Conservation (phyloP, 2,113 vertebrate genomes). For the Micromys minutus region DNA sequence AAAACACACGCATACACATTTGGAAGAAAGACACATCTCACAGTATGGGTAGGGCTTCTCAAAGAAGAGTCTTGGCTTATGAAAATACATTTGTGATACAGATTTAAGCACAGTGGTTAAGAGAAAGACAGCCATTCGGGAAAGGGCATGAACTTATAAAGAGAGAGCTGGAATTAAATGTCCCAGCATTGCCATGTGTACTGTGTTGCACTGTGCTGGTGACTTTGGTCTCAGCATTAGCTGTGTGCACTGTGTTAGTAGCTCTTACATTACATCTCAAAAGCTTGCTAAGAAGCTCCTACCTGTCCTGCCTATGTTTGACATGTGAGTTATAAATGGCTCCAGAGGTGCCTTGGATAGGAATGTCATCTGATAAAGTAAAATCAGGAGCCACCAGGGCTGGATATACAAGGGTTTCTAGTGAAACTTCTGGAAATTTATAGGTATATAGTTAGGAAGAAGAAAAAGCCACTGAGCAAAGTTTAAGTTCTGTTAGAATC, state of each 20-base stretch:
- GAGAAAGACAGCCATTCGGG: background rate
- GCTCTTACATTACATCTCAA: background rate
- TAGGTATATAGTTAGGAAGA: background rate
- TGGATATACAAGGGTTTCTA: background rate
- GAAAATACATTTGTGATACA: background rate
- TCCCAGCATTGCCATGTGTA: background rate
- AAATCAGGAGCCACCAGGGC: background rate
- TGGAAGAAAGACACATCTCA: background rate
- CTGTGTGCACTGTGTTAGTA: background rate
- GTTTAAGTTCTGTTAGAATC: background rate
- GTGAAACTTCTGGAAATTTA: background rate
- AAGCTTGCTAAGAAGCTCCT: background rate
- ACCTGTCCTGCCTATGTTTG: background rate
- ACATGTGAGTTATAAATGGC: background rate
- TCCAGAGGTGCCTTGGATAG: background rate
- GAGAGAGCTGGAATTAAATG: background rate
- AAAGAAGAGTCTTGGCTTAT: background rate
- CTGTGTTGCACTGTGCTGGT: no score
- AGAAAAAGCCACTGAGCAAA: background rate
- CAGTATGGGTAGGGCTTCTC: background rate
- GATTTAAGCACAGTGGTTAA: background rate
- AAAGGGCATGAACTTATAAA: background rate
- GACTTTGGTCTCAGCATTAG: background rate
- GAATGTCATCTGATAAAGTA: background rate
- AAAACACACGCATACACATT: no score